phyloP scores from a whole-genome alignment of 2,113 vertebrate species.

The Ageneiosus marmoratus region DNA sequence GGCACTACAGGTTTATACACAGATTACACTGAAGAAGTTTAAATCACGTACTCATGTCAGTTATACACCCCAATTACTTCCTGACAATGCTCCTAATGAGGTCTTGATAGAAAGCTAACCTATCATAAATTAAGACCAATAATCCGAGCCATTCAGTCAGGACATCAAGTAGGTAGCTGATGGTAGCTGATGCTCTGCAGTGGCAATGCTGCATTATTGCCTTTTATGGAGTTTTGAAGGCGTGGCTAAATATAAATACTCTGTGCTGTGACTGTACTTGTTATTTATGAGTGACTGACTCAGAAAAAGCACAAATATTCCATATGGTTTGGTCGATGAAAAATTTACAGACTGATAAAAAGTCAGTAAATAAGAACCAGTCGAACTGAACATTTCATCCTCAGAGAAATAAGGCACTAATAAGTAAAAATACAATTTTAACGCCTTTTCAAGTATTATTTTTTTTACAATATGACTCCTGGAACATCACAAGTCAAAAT shows the following conservation, averaged over 20 bases:
- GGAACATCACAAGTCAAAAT: conserved; percentile 77
- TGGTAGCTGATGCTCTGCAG: background rate
- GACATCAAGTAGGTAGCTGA: no score
- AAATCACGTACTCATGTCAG: background rate
- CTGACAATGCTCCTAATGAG: background rate
- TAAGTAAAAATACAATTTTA: conserved; percentile 24
- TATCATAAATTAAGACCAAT: background rate
- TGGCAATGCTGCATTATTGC: background rate
- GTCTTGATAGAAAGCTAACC: background rate
- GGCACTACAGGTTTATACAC: background rate
- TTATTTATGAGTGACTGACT: background rate
- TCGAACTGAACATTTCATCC: background rate
- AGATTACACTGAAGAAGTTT: background rate
- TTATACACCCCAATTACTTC: background rate
- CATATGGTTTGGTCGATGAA: background rate
- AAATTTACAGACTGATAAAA: background rate
- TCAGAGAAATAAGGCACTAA: conserved; percentile 31
- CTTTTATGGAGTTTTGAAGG: background rate
- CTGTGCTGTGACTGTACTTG: no score
- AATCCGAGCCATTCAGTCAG: background rate
- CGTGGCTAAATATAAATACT: background rate
- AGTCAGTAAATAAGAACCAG: background rate
- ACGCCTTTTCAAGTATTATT: background rate
- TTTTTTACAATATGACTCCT: conserved; percentile 62
- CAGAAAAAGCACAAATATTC: background rate